Conservation (phyloP, 2,797 vertebrate genomes). For the Sebastes taczanowskii region DNA sequence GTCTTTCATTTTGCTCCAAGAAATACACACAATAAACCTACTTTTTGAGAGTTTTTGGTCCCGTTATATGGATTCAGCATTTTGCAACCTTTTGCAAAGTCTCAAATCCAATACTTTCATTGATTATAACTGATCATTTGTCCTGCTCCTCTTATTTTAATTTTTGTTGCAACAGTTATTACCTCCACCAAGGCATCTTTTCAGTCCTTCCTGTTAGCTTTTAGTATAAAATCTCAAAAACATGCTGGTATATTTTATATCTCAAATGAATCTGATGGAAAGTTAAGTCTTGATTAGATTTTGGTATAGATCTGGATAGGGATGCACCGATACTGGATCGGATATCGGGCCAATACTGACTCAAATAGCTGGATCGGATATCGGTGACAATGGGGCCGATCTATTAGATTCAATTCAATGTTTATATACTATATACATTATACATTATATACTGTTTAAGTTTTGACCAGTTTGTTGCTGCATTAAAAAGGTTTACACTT, state of each 20-base stretch:
- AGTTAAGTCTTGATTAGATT: background rate
- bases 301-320: background rate
- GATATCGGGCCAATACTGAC: no score
- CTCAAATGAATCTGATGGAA: background rate
- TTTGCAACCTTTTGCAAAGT: background rate
- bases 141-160: background rate
- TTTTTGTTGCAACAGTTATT: background rate
- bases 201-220: background rate
- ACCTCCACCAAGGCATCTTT: background rate
- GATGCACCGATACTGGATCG: no score
- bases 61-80: background rate
- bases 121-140: background rate
- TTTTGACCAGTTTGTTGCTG: no score
- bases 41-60: background rate
- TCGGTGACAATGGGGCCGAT: no score
- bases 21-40: background rate
- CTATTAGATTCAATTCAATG: no score
- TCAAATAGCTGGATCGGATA: no score
- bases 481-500: no score
- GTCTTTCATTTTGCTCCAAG: background rate
- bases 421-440: no score
- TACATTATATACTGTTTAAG: no score
- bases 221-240: background rate
- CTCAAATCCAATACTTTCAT: background rate
- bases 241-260: rapidly evolving